These are phyloP conservation scores for Melieria omissa DNA, from an alignment of 2,888 invertebrate genomes.

Conservation along the genomic window DNA sequence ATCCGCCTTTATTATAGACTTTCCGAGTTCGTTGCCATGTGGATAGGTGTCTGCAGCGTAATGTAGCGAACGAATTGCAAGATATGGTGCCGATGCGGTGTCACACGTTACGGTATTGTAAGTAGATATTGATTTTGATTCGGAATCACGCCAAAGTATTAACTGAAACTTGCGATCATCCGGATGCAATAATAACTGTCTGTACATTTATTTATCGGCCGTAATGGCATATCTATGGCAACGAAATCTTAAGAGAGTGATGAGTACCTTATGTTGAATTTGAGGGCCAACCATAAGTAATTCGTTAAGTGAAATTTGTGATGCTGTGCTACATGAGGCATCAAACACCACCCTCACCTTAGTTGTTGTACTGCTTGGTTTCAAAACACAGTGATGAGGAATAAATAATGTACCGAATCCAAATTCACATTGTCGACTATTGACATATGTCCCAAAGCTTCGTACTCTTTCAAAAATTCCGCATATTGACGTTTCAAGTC, in stretches of 20 bases:
- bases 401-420: conserved; percentile 34
- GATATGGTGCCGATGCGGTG: conserved; percentile 22
- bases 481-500: conserved; percentile 31
- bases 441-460: conserved; percentile 33
- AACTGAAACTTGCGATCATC: conserved; percentile 38
- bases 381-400: conserved; percentile 41
- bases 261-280: conserved; percentile 36
- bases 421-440: conserved; percentile 11
- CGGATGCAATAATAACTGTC: conserved; percentile 37
- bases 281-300: conserved; percentile 28
- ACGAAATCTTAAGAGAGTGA: conserved; percentile 38
- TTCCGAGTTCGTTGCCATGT: conserved; percentile 30
- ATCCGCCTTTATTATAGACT: conserved; percentile 32
- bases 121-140: conserved; percentile 26
- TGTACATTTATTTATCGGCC: conserved; percentile 45
- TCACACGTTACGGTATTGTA: conserved; percentile 29
- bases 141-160: conserved; percentile 39
- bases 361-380: conserved; percentile 38
- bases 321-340: conserved; percentile 35
- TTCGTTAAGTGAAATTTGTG: conserved; percentile 40
- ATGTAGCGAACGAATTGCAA: conserved; percentile 20
- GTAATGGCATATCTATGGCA: conserved; percentile 34
- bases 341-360: conserved; percentile 39
- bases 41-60: conserved; percentile 16
- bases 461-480: conserved; percentile 37